These are phyloP conservation scores for Parasteatoda tepidariorum DNA, from an alignment of 1,140 invertebrate genomes.

Conservation along the genomic window DNA sequence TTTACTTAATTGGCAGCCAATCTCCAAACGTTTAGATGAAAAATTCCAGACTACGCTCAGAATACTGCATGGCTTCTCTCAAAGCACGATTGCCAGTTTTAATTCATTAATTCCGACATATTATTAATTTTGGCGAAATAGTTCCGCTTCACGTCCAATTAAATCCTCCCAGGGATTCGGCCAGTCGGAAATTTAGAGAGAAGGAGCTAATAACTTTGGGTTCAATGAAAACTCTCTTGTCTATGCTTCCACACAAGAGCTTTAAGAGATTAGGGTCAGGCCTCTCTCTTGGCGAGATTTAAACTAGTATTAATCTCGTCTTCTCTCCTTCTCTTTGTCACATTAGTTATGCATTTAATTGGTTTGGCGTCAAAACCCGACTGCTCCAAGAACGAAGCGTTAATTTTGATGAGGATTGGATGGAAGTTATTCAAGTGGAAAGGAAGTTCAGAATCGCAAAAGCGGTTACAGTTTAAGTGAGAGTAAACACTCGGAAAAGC, in stretches of 20 bases:
- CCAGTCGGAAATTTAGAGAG: not conserved
- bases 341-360: constrained; percentile 38
- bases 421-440: too few relatives aligned
- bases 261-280: not conserved
- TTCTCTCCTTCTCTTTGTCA: not conserved
- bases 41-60: not conserved
- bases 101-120: constrained; percentile 4
- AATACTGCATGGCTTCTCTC: too few relatives aligned
- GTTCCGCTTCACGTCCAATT: constrained; percentile 29
- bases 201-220: constrained; percentile 27
- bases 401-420: too few relatives aligned
- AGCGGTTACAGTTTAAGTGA: too few relatives aligned
- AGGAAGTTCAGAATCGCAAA: too few relatives aligned
- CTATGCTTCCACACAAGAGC: not conserved
- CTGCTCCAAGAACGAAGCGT: too few relatives aligned
- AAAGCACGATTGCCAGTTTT: too few relatives aligned
- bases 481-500: too few relatives aligned
- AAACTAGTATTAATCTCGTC: constrained; percentile 27
- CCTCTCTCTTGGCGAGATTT: not conserved
- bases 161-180: constrained; percentile 4
- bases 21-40: too few relatives aligned
- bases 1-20: too few relatives aligned
- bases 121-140: constrained; percentile 21
- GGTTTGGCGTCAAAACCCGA: constrained; percentile 9
- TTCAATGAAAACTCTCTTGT: not conserved